phyloP scores from a whole-genome alignment of 2,797 vertebrate species.

The Danio aesculapii region DNA sequence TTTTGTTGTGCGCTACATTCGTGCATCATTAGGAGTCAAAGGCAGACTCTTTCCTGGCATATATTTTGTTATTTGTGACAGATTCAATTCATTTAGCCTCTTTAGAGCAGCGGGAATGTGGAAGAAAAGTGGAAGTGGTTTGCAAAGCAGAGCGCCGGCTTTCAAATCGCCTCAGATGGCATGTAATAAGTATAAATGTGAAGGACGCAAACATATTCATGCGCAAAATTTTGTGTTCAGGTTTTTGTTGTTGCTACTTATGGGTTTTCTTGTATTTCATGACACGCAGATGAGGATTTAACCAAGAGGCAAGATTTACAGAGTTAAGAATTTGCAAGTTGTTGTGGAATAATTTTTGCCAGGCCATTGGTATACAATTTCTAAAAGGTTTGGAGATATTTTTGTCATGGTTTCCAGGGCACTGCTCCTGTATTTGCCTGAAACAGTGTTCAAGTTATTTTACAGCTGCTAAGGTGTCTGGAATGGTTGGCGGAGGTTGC shows the following conservation, averaged over 20 bases:
- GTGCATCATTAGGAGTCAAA: slow-evolving; percentile 56
- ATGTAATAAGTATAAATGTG: not conserved
- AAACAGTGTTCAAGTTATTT: no score
- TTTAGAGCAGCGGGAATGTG: slow-evolving; percentile 38
- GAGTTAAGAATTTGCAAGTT: no score
- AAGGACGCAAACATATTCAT: not conserved
- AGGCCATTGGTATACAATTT: not conserved
- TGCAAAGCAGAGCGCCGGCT: slow-evolving; percentile 20
- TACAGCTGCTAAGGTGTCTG: no score
- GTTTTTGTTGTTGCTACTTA: not conserved
- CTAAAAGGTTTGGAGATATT: no score
- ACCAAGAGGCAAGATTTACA: not conserved
- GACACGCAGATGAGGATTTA: not conserved
- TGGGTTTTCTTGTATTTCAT: not conserved
- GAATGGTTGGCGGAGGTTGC: no score
- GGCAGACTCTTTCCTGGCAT: slow-evolving; percentile 38
- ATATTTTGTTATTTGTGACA: slow-evolving; percentile 51
- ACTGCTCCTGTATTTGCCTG: no score
- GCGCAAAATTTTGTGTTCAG: not conserved
- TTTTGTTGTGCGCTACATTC: slow-evolving; percentile 51
- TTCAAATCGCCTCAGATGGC: not conserved
- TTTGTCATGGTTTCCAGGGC: no score
- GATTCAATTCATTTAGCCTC: slow-evolving; percentile 50
- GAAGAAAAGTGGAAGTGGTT: slow-evolving; percentile 38
- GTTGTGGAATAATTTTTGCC: no score